These are phyloP conservation scores for Chelon labrosus DNA, from an alignment of 2,797 vertebrate genomes.

Conservation along the genomic window DNA sequence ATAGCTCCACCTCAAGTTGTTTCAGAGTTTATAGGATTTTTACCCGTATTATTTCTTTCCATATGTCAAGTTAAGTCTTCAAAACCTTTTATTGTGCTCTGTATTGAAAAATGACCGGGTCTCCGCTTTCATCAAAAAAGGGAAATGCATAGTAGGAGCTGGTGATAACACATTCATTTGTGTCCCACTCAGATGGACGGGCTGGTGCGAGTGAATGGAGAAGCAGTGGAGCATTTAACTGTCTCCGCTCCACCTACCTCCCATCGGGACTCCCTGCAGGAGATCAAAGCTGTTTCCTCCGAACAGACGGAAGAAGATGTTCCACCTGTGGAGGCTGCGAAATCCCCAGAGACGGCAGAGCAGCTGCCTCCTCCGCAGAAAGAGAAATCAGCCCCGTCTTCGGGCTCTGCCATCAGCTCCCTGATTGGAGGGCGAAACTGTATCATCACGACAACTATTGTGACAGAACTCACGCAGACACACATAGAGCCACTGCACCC, in stretches of 20 bases:
- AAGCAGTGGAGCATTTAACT: slow-evolving; percentile 51
- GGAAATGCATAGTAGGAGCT: background rate
- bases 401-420: slow-evolving; percentile 76
- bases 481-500: slow-evolving; percentile 63
- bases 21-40: slow-evolving; percentile 1
- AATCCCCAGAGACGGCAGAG: slow-evolving; percentile 29
- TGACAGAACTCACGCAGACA: slow-evolving; percentile 84
- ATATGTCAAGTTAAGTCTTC: background rate
- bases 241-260: slow-evolving; percentile 23
- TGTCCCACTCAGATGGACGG: slow-evolving; percentile 82
- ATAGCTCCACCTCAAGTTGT: slow-evolving; percentile 1
- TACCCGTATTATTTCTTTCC: background rate
- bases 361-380: slow-evolving; percentile 19
- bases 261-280: slow-evolving; percentile 32
- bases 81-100: background rate
- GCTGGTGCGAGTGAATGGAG: slow-evolving; percentile 90
- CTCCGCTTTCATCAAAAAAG: slow-evolving; percentile 2
- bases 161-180: no score
- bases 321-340: slow-evolving; percentile 23
- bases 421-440: slow-evolving; percentile 79
- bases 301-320: slow-evolving; percentile 19
- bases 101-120: background rate
- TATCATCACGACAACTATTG: slow-evolving; percentile 82
- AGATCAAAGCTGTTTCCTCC: slow-evolving; percentile 30
- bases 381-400: slow-evolving; percentile 35